phyloP scores from a whole-genome alignment of 2,113 vertebrate genomes.

The Anser cygnoides region DNA sequence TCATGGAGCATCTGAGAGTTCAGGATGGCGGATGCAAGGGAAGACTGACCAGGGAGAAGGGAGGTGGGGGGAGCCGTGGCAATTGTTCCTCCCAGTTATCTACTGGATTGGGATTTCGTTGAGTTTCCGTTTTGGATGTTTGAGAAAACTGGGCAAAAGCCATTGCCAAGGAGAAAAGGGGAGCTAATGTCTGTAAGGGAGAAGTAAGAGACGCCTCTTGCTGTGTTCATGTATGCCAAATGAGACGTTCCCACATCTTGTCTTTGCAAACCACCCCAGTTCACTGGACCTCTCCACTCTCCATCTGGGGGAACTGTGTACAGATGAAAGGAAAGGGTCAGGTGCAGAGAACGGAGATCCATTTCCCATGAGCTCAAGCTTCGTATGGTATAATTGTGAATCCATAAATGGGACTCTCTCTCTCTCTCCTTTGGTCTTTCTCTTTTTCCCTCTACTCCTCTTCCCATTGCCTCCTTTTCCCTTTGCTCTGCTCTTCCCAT shows the following conservation, averaged over 20 bases:
- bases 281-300: constrained; percentile 61
- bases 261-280: constrained; percentile 39
- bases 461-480: background rate
- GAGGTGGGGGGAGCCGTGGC: background rate
- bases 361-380: constrained; percentile 44
- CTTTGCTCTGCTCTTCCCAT: constrained; percentile 26
- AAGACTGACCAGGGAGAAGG: constrained; percentile 18
- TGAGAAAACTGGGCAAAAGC: constrained; percentile 57
- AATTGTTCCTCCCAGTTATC: background rate
- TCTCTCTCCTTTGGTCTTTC: constrained; percentile 19
- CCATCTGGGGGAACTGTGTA: constrained; percentile 44
- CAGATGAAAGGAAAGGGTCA: constrained; percentile 53
- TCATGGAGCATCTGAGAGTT: constrained; percentile 43
- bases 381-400: constrained; percentile 71
- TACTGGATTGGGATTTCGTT: constrained; percentile 11
- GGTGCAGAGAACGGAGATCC: constrained; percentile 49
- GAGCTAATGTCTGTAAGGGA: constrained; percentile 35
- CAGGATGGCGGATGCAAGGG: constrained; percentile 41
- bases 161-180: constrained; percentile 31
- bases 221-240: constrained; percentile 51
- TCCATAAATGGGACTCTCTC: constrained; percentile 53
- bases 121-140: constrained; percentile 4
- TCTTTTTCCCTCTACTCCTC: constrained; percentile 31
- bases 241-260: constrained; percentile 42
- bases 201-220: constrained; percentile 42